Percentiles rank a stretch among this genome's conserved stretches.
Evolutionary conservation across 2,888 invertebrate genomes (phyloP).

Genomic region (Sinhomidia bicolor): DNA sequence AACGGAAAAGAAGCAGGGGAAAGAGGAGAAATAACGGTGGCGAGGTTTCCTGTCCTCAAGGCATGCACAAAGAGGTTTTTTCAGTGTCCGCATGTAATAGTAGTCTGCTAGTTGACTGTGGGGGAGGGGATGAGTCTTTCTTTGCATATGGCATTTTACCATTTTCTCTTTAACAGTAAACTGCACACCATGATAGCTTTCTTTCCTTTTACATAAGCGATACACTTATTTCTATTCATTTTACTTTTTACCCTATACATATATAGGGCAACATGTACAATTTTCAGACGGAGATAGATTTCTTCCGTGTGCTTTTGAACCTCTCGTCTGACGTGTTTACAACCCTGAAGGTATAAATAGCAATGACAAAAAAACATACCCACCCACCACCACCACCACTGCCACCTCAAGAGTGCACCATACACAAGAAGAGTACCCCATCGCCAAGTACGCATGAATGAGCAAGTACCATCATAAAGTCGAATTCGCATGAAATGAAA

Average conservation of each 20-base stretch:
- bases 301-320: background rate
- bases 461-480: slow-evolving; percentile 49
- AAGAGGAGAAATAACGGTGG: slow-evolving; percentile 25
- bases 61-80: slow-evolving; percentile 1
- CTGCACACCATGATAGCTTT: too few relatives aligned
- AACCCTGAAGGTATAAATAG: slow-evolving; percentile 5
- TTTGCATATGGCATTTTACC: background rate
- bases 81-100: background rate
- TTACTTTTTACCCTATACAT: background rate
- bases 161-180: background rate
- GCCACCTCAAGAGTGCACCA: background rate
- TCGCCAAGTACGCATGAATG: slow-evolving; percentile 42
- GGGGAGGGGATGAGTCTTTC: background rate
- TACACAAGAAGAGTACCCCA: background rate
- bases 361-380: background rate
- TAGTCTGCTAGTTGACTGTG: background rate
- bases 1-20: background rate
- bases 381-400: background rate
- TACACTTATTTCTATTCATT: background rate
- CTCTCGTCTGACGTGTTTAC: background rate
- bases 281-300: background rate
- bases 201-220: too few relatives aligned
- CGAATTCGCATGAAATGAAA: slow-evolving; percentile 11
- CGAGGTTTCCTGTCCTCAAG: slow-evolving; percentile 48
- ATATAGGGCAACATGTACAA: background rate